Base-by-base conservation (phyloP, 2,113 vertebrate species). In the Myodes glareolus region DNA sequence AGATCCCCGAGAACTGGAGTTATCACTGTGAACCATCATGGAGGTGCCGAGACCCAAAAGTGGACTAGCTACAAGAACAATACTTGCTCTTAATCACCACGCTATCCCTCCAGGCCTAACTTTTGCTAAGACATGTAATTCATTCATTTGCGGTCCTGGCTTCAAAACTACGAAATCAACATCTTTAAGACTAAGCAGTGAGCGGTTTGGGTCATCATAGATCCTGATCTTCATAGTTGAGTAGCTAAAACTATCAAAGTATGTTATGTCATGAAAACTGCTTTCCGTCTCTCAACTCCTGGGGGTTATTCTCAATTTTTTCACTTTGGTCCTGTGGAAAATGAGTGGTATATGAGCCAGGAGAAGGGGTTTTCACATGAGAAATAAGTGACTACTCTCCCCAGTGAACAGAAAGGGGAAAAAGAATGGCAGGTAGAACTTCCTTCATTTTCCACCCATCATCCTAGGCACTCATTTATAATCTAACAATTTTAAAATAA, bases 281-380 rank as follows among this genome's bases (percentile, higher is more conserved):
- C 7, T 13, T 7, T 94, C 6, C 0, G 50, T 75, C 19, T 47
- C 9, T 65, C 3, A 76, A 6, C 19, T 92, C 27, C 47, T 61
- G 75, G 65, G 65, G 55, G 13, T 52, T 52, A 39, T 16, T 94
- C 23, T 94, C 84, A 61, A 52, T 72, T 88, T 23, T 75, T 94
- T 76, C 91, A 80, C 77, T 78, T 82, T 65, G 85, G 23, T 94
- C 72, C 91, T 75, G 47, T 96, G 92, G 61, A 42, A 84, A 88
- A 94, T 33, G 63, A n/a, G 52, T 77, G 17, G 55, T 47, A 19
- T 95, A 16, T 96, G 81, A 90, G 21, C 7, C 58, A 11, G 13
- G 88, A 72, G 31, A 50, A 88, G 14, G 13, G 8, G 1, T 75
- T 94, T 72, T 77, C 7, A 78, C 14, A 67, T 78, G 87, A 80